These are phyloP conservation scores for Lumbricus terrestris DNA, from an alignment of 2,888 invertebrate genomes.

Conservation along the genomic window DNA sequence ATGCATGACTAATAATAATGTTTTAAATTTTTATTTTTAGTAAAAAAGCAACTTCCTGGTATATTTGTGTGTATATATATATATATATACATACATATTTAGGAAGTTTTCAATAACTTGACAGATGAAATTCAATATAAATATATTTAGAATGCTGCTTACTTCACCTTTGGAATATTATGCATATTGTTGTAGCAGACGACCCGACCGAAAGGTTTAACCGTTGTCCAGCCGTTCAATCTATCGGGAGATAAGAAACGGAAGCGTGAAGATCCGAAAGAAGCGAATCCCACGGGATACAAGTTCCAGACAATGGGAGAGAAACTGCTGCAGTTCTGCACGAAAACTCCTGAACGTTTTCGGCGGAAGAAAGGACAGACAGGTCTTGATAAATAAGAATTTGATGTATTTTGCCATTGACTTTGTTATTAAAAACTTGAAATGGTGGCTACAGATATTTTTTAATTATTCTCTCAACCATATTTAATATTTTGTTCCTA, in stretches of 20 bases:
- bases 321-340: neutral
- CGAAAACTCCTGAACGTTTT: slow-evolving; percentile 3
- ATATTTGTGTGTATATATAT: too few species aligned
- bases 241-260: neutral
- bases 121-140: neutral
- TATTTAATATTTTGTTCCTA: too few species aligned
- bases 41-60: neutral
- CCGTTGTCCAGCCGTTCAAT: neutral
- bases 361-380: neutral
- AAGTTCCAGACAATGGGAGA: neutral
- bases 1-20: neutral
- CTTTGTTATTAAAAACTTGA: neutral
- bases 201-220: neutral
- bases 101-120: neutral
- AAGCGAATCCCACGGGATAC: neutral
- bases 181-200: neutral
- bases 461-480: too few species aligned
- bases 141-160: slow-evolving; percentile 3
- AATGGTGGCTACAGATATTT: neutral
- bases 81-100: too few species aligned
- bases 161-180: neutral
- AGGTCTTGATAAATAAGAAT: neutral
- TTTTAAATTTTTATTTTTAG: neutral
- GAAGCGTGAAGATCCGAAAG: neutral
- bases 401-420: neutral